Evolutionary conservation across 2,113 vertebrate species (phyloP), one percentile per base, ranked within the genome.

Genomic region (Percina caprodes): DNA sequence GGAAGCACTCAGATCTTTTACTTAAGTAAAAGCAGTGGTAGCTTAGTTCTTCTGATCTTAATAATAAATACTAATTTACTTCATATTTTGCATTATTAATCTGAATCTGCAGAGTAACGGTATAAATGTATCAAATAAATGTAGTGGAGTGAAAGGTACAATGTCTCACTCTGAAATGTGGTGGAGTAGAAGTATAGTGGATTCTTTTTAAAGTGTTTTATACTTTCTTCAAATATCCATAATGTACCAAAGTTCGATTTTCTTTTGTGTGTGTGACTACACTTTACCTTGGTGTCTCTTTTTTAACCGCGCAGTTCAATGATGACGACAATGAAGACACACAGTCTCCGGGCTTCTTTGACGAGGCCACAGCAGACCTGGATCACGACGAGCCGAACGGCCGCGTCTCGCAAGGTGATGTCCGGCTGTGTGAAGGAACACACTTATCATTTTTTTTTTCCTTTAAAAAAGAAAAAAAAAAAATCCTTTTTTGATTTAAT

Each of bases 321-420:
- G 91, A 93, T 79, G 96, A 96, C 48, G 96, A 96, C 2, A 18
- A 91, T 86, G 96, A 96, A 77, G 96, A 94, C 85, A 87, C 92
- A 8, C 92, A 55, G 54, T 75, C 92, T 84, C 83, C 92, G 74
- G 91, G 90, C 77, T 85, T 92, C 45, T 90, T 68, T 33, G 60
- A 88, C 2, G 93, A 96, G 2, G 86, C 90, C 24, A 70, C 49
- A 60, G 93, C 81, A 49, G 92, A 92, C 1, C 46, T 35, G 67
- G 87, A 88, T n/a, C 2, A 2, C n/a, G 92, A 94, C 26, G 93
- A 95, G 79, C 81, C 51, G 0, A 70, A 78, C 13, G 68, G 58
- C 73, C 80, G 78, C 69, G 78, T 92, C 80, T 88, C 95, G 74
- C 94, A 92, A 95, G 96, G 97, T 58, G 54, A 76, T 3, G 1